Conservation (phyloP, 2,888 invertebrate genomes). For the Drosophila anceps region DNA sequence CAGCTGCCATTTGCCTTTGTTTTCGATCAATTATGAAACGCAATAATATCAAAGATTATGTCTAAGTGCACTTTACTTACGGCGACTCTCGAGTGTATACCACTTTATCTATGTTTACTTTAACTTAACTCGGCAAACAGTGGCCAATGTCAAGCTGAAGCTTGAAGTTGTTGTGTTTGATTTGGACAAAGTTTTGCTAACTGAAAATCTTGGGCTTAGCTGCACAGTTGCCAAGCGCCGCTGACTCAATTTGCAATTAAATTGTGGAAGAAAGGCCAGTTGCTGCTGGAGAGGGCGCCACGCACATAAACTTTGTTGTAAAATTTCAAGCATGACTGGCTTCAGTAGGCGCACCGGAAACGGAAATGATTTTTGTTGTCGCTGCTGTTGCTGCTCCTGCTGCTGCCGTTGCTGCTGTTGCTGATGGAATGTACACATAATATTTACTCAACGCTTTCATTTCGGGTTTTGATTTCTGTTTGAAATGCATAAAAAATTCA, state of each 20-base stretch:
- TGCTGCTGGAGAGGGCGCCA: not conserved
- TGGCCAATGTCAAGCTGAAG: constrained; percentile 3
- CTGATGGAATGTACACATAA: constrained; percentile 34
- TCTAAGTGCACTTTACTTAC: not conserved
- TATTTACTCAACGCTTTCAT: constrained; percentile 38
- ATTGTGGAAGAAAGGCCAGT: constrained; percentile 15
- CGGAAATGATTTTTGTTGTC: constrained; percentile 66
- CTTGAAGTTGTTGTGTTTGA: constrained; percentile 35
- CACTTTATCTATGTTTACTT: not conserved
- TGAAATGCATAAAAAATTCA: constrained; percentile 58
- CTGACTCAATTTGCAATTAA: constrained; percentile 61
- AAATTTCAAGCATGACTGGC: constrained; percentile 67
- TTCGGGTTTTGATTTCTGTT: constrained; percentile 46
- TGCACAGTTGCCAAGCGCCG: constrained; percentile 21
- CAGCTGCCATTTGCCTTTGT: constrained; percentile 1
- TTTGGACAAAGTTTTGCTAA: constrained; percentile 29
- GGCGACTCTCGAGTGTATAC: not conserved
- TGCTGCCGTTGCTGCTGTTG: constrained; percentile 12
- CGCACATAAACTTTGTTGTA: constrained; percentile 51
- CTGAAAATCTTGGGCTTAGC: constrained; percentile 3
- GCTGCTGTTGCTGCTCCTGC: constrained; percentile 25
- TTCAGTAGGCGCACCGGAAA: constrained; percentile 63
- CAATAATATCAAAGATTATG: not conserved
- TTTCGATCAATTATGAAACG: not conserved
- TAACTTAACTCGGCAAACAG: constrained; percentile 20